Percentiles rank a stretch among this genome's conserved stretches.
These are phyloP conservation scores for Wiebesia pumilae DNA, from an alignment of 1,140 invertebrate genomes.

Conservation along the genomic window DNA sequence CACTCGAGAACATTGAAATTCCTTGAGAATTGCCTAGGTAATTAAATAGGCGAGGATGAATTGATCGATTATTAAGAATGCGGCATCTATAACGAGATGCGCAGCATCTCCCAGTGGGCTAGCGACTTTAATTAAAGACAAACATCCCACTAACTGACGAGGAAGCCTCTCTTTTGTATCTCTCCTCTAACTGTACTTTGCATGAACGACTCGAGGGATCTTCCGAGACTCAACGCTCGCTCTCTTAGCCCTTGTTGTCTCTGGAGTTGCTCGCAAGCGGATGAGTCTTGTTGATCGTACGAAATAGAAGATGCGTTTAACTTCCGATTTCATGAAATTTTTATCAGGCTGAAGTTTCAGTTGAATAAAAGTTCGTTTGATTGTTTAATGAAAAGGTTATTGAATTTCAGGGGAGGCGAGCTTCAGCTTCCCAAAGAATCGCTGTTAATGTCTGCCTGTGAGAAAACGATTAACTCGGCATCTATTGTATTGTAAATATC, in stretches of 20 bases:
- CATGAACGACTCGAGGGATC: background rate
- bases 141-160: conserved; percentile 62
- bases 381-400: conserved; percentile 1
- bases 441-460: background rate
- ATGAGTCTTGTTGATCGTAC: conserved; percentile 15
- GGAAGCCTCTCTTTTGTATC: background rate
- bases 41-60: conserved; percentile 65
- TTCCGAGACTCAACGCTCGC: background rate
- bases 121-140: conserved; percentile 73
- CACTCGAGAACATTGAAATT: conserved; percentile 25
- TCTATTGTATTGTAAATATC: background rate
- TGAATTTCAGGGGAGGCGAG: background rate
- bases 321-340: conserved; percentile 28
- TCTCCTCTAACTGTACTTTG: background rate
- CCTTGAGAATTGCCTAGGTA: conserved; percentile 52
- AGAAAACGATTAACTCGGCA: background rate
- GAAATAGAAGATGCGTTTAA: conserved; percentile 21
- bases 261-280: background rate
- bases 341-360: background rate
- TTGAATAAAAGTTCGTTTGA: background rate
- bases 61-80: conserved; percentile 74
- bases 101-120: conserved; percentile 55
- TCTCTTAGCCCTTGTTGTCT: conserved; percentile 1
- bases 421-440: background rate
- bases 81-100: conserved; percentile 51